Percentiles rank a stretch among this genome's conserved stretches.
phyloP scores from a whole-genome alignment of 2,797 vertebrate genomes.

The Mycteria americana region DNA sequence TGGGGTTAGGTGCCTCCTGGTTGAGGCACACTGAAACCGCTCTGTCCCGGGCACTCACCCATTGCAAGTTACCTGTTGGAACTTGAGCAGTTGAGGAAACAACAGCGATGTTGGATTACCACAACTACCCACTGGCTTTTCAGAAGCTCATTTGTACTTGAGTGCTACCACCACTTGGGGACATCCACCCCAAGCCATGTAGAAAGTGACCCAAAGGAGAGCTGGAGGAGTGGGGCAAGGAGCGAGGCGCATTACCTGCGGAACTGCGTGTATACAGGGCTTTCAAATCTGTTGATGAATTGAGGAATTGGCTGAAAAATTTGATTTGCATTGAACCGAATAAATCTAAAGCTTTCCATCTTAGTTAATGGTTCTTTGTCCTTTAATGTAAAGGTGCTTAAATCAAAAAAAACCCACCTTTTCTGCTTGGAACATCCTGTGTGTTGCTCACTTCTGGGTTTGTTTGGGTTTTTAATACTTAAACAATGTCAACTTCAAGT shows the following conservation, averaged over 20 bases:
- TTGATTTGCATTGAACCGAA: neutral
- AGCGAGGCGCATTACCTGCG: accelerated
- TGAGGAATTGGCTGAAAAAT: neutral
- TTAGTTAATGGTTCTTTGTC: neutral
- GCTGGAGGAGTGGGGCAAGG: neutral
- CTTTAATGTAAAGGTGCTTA: neutral
- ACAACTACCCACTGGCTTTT: neutral
- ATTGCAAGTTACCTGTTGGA: neutral
- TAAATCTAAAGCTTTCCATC: neutral
- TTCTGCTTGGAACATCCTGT: neutral
- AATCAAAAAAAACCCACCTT: neutral
- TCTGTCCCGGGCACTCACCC: neutral
- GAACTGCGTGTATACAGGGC: neutral
- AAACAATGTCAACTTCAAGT: neutral
- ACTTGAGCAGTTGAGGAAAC: neutral
- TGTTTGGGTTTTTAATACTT: neutral
- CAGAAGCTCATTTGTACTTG: neutral
- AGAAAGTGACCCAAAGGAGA: neutral
- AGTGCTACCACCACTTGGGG: neutral
- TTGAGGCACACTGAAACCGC: neutral
- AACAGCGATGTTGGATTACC: neutral
- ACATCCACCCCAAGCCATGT: neutral
- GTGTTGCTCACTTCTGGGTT: neutral
- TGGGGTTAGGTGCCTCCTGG: neutral
- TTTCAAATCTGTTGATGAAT: neutral